Evolutionary conservation across 1,140 invertebrate species (phyloP), one percentile per base, ranked within the genome.

Genomic region (Carcinoscorpius rotundicauda): DNA sequence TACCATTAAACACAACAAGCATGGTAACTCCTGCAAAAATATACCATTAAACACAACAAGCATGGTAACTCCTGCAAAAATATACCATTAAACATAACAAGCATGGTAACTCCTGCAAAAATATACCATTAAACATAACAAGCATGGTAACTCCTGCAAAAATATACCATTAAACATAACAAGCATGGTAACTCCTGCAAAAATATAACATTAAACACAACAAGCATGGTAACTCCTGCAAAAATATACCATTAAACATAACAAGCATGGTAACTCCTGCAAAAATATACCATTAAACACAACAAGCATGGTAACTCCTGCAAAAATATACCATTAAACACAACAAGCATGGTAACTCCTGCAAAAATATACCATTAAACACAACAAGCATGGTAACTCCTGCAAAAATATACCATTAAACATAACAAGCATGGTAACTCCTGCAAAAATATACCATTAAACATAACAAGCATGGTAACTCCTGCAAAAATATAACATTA

Each of bases 1-100:
- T n/a, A n/a, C n/a, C 95, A 78, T 98, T 98, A 78, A 97, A 94
- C 60, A 92, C 86, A 55, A 98, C 91, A 51, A 95, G 95, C 93
- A 98, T 97, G 6, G 93, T 93, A 72, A 97, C 76, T 97, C 94
- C 81, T 81, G 71, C 49, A 74, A 71, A 60, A 62, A 61, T 60
- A 29, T 67, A 51, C 51, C 29, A 53, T 9, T 50, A 29, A 8
- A 55, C 52, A 9, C 5, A 52, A 66, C 8, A 6, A 49, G 50
- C 52, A 66, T 63, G 5, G 4, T 61, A 66, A 61, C n/a, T 29
- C 29, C 29, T 29, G 29, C 29, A 29, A 29, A 29, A 29, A 29
- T 29, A 29, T 29, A 29, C 0, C 29, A 29, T 29, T 29, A 29
- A 29, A 29, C 29, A 29, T 2, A 1, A 29, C 29, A 29, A 2